Percentiles rank a stretch among this genome's conserved stretches.
Conservation (phyloP, 2,797 vertebrate species). For the Sebastes oblongus region DNA sequence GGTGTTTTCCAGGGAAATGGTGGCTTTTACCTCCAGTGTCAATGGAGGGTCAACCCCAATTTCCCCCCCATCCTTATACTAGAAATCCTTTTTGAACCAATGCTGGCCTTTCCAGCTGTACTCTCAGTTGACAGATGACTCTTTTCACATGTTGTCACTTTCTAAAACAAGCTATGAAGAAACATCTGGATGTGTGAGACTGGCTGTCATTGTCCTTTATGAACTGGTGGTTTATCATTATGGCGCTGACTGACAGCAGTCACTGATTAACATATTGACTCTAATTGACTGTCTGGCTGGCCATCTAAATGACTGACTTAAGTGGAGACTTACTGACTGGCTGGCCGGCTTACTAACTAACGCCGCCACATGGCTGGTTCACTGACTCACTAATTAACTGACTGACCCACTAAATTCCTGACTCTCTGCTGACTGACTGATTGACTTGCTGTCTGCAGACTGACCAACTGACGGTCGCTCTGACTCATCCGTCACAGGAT, state of each 20-base stretch:
- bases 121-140: slow-evolving; percentile 14
- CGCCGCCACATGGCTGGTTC: slow-evolving; percentile 38
- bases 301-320: slow-evolving; percentile 64
- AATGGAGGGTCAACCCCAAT: slow-evolving; percentile 12
- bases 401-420: slow-evolving; percentile 65
- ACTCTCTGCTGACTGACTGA: slow-evolving; percentile 65
- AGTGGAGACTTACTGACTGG: slow-evolving; percentile 53
- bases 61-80: background rate
- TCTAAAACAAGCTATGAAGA: slow-evolving; percentile 14
- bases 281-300: slow-evolving; percentile 64
- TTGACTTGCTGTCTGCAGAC: slow-evolving; percentile 67
- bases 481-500: slow-evolving; percentile 42
- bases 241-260: slow-evolving; percentile 64
- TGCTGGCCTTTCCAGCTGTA: background rate
- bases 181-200: slow-evolving; percentile 47
- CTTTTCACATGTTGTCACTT: slow-evolving; percentile 30
- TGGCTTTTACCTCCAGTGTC: slow-evolving; percentile 25
- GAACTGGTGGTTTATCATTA: slow-evolving; percentile 57
- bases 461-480: slow-evolving; percentile 33
- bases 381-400: slow-evolving; percentile 73
- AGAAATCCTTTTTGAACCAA: background rate
- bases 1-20: slow-evolving; percentile 58
- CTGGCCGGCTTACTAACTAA: slow-evolving; percentile 62
- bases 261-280: slow-evolving; percentile 74
- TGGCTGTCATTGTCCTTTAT: slow-evolving; percentile 53